These are phyloP conservation scores for Procapra przewalskii DNA, from an alignment of 2,113 vertebrate genomes.

Conservation along the genomic window DNA sequence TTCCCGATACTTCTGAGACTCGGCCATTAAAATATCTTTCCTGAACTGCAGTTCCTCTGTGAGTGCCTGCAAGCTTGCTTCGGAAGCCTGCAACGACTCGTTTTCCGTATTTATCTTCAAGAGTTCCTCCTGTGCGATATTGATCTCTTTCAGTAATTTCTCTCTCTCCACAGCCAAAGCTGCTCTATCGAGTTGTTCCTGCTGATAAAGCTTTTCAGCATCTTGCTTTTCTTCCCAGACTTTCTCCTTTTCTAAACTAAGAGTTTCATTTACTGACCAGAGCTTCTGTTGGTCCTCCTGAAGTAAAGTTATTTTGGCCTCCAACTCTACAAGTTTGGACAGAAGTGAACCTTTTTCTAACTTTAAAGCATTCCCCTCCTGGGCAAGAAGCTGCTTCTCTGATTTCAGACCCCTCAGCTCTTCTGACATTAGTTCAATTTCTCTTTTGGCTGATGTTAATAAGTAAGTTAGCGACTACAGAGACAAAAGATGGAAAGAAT, in stretches of 20 bases:
- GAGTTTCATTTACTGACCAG: too few relatives aligned
- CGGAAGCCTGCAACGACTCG: constrained; percentile 71
- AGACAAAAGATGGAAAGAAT: constrained; percentile 83
- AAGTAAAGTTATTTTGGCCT: too few relatives aligned
- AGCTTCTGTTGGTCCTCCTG: too few relatives aligned
- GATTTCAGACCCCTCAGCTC: too few relatives aligned
- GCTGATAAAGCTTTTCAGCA: constrained; percentile 74
- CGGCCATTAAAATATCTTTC: constrained; percentile 69
- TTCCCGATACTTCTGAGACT: constrained; percentile 72
- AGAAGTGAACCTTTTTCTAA: too few relatives aligned
- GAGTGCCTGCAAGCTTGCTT: constrained; percentile 69
- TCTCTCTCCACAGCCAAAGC: constrained; percentile 75
- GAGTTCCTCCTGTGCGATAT: constrained; percentile 75
- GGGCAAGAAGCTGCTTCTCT: too few relatives aligned
- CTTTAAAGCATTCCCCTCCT: too few relatives aligned
- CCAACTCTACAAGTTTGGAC: too few relatives aligned
- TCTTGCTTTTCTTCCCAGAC: constrained; percentile 62
- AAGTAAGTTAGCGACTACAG: constrained; percentile 81
- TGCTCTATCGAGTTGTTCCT: constrained; percentile 76
- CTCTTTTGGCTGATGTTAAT: too few relatives aligned
- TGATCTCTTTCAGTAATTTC: constrained; percentile 77
- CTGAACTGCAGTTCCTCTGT: constrained; percentile 80
- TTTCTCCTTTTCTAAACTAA: too few relatives aligned
- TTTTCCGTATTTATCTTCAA: constrained; percentile 80
- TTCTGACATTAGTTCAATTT: too few relatives aligned